These are phyloP conservation scores for Eufriesea mexicana DNA, from an alignment of 1,140 invertebrate species.

Conservation along the genomic window DNA sequence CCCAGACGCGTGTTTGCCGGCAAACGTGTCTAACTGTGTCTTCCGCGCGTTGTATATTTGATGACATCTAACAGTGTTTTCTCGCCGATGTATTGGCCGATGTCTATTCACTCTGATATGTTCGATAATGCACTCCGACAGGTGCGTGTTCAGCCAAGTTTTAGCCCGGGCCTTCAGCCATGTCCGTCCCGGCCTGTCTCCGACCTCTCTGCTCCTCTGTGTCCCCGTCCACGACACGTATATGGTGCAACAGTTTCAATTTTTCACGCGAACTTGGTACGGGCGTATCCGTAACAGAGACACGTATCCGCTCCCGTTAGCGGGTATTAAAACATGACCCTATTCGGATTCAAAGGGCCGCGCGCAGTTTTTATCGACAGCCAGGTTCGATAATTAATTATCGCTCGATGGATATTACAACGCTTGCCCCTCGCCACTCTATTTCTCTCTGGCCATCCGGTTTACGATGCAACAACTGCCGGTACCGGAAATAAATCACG, in stretches of 20 bases:
- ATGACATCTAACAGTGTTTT: background rate
- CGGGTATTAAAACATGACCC: background rate
- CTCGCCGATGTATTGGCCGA: background rate
- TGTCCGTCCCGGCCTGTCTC: background rate
- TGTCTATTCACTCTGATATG: background rate
- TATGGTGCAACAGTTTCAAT: background rate
- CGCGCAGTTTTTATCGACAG: conserved; percentile 47
- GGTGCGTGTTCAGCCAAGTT: background rate
- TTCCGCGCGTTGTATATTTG: background rate
- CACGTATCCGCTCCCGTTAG: too few relatives aligned
- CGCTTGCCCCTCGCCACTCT: background rate
- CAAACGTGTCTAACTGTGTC: background rate
- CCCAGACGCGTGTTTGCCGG: conserved; percentile 5
- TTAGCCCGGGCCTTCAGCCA: too few relatives aligned
- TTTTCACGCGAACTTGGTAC: background rate
- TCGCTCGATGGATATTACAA: conserved; percentile 43
- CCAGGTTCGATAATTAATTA: conserved; percentile 34
- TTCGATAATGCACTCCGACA: background rate
- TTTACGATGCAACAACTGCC: conserved; percentile 18
- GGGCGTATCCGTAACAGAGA: too few relatives aligned
- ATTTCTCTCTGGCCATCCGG: background rate
- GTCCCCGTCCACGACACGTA: background rate
- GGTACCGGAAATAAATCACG: conserved; percentile 42
- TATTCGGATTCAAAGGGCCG: background rate
- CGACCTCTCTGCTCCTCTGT: too few relatives aligned